Evolutionary conservation across 2,113 vertebrate genomes (phyloP).

Genomic region (Pyrgilauda ruficollis): DNA sequence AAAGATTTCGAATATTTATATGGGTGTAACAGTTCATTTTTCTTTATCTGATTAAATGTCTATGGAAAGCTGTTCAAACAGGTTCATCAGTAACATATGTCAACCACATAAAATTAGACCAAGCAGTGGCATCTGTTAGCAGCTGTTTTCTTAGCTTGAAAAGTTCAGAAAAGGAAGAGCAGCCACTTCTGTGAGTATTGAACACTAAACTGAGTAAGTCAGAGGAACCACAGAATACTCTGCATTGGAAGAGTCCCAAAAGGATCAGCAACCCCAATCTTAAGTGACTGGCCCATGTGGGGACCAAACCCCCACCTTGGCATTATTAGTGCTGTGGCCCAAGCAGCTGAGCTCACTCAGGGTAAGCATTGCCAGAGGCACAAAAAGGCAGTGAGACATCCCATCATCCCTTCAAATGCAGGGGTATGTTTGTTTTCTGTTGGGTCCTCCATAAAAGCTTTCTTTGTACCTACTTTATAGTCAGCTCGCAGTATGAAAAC

Average conservation of each 20-base stretch:
- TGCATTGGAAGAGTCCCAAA: background rate
- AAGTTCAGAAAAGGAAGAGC: background rate
- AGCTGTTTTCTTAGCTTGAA: background rate
- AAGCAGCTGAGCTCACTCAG: background rate
- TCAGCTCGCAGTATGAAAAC: background rate
- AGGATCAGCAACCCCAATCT: background rate
- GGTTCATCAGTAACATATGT: background rate
- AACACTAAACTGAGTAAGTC: background rate
- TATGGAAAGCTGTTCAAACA: background rate
- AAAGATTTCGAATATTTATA: background rate
- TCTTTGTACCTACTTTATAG: background rate
- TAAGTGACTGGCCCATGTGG: background rate
- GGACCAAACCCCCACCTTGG: background rate
- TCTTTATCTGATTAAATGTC: background rate
- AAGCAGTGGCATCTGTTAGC: background rate
- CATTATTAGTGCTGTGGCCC: accelerated
- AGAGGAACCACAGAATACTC: background rate
- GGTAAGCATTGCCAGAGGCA: background rate
- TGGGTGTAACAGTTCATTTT: background rate
- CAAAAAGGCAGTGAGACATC: background rate
- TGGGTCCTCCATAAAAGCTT: background rate
- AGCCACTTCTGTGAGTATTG: background rate
- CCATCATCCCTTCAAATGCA: background rate
- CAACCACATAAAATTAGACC: background rate
- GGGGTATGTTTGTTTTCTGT: background rate